Evolutionary conservation across 2,797 vertebrate species (phyloP), one percentile per base, ranked within the genome.

Genomic region (Anguilla obscura): DNA sequence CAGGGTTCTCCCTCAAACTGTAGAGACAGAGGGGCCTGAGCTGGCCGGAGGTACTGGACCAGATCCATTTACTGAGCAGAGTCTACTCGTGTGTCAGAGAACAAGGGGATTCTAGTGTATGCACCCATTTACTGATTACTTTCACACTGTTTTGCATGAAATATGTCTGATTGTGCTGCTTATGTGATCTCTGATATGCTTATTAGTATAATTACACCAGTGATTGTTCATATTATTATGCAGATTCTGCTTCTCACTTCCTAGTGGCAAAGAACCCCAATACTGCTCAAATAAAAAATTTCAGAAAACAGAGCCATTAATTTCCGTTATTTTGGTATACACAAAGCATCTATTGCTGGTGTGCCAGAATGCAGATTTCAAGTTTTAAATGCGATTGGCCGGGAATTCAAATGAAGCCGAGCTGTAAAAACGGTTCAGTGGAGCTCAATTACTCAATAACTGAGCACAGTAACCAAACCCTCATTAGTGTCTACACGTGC

Each of bases 31-130:
- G 69, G 27, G 69, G 10, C 69, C 69, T 71, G 69, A 58, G 74
- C 84, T 76, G 69, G 21, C 69, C 90, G 60, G 71, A 87, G 74
- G 60, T 92, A 89, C 89, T 90, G 89, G 90, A 90, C 90, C 86
- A 79, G 56, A 58, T 83, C 85, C 40, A 87, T 86, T 88, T 84
- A 76, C 6, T 16, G 76, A 66, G 82, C 71, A 27, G 45, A 69
- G 52, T 58, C 50, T 36, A 58, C 80, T 50, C 74, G 54, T 85
- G 71, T 76, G 1, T 36, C 16, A 7, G 1, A 76, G 30, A 36
- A 76, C 74, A 36, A 33, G n/a, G 69, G 69, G 8, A 71, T 30
- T 71, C 27, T 30, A 10, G 69, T 30, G 9, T n/a, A 30, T 71
- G 69, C 7, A 71, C n/a, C 9, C 69, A 30, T 71, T 33, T 71